Base-by-base conservation (phyloP, 2,888 invertebrate species). In the Aquatica leii region DNA sequence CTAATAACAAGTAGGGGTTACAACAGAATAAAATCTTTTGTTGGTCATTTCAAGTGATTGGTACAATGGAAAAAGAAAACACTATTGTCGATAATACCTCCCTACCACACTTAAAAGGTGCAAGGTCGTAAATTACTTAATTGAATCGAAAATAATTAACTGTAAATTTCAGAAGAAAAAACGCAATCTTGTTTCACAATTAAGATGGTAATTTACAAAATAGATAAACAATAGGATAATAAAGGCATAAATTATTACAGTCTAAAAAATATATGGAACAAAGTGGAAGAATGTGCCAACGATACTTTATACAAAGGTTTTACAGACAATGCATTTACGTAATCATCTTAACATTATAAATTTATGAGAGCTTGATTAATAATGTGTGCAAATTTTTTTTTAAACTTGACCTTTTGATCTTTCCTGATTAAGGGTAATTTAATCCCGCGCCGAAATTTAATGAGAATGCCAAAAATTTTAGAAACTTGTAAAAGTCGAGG, bases 241-340 rank as follows among this genome's bases (percentile, higher is more conserved):
- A 63, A 63, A 55, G 49, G 63, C 63, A 63, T 63, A 63, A 63
- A 63, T 63, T 63, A 63, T 63, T 63, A 63, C 63, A 63, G 53
- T 63, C 63, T 63, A 63, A 63, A 63, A 63, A 63, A 54, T 59
- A 63, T 54, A 59, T 52, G 55, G 64, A 60, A 60, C 64, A 56
- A 63, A 60, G 64, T 60, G 55, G 64, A 59, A 63, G 63, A 63
- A 63, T 63, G 63, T 63, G 63, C 58, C 58, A 63, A 59, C 62
- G 52, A 35, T 50, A 17, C 14, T 43, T 17, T 43, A 43, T 43
- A 43, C 41, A 37, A 62, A 62, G 56, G 61, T 37, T 62, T n/a
- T 51, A 51, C 56, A 62, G 54, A 63, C 63, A 63, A 63, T 63
- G 62, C 48, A 55, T 53, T 63, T 63, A 43, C 53, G 63, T 51